Evolutionary conservation across 2,888 invertebrate genomes (phyloP).

Genomic region (Brenthis daphne): DNA sequence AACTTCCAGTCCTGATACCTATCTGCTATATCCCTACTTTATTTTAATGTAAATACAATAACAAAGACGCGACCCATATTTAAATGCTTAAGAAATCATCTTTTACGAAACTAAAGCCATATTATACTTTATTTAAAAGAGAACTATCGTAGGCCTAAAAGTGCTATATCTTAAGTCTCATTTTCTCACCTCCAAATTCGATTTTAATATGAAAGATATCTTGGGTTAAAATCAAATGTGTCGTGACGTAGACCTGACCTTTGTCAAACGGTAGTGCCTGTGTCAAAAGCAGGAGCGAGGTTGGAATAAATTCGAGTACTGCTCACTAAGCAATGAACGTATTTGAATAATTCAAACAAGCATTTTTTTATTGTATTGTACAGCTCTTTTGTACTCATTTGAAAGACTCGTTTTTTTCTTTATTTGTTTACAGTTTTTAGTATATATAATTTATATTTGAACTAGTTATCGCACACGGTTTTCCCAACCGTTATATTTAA

Average conservation of each 20-base stretch:
- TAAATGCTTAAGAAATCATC: too few relatives aligned
- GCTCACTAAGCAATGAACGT: conserved; percentile 25
- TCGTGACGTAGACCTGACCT: conserved; percentile 28
- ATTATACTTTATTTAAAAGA: neutral
- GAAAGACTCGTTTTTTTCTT: neutral
- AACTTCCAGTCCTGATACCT: too few relatives aligned
- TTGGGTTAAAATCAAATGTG: conserved; percentile 31
- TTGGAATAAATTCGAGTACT: conserved; percentile 26
- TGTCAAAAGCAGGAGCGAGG: conserved; percentile 29
- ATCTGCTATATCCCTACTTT: too few relatives aligned
- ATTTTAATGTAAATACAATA: too few relatives aligned
- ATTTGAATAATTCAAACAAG: conserved; percentile 27
- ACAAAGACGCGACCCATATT: too few relatives aligned
- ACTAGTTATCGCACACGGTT: too few relatives aligned
- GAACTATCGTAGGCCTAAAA: neutral
- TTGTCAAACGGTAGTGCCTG: conserved; percentile 26
- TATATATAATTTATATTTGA: too few relatives aligned
- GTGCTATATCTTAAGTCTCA: neutral
- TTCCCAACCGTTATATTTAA: too few relatives aligned
- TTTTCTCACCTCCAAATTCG: conserved; percentile 18
- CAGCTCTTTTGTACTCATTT: conserved; percentile 2
- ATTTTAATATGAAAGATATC: conserved; percentile 27
- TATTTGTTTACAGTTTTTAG: neutral
- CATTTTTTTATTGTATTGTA: conserved; percentile 23
- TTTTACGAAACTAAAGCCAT: too few relatives aligned